phyloP scores from a whole-genome alignment of 1,140 invertebrate genomes.

The Teleogryllus occipitalis region DNA sequence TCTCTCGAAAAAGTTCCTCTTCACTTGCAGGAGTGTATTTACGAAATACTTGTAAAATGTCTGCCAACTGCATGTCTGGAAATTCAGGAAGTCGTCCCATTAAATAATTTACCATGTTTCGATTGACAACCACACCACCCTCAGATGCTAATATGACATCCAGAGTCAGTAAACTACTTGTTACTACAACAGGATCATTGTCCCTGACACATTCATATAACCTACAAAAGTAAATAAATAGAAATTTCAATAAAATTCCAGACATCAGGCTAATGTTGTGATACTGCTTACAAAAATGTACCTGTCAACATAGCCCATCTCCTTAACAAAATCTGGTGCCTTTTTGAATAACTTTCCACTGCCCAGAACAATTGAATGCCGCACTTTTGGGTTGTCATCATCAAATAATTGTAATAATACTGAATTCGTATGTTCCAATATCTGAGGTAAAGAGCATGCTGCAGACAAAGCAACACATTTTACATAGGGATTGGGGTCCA shows the following conservation, averaged over 20 bases:
- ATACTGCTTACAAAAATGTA: neutral
- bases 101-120: slow-evolving; percentile 14
- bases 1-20: slow-evolving; percentile 19
- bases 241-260: neutral
- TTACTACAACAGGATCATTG: slow-evolving; percentile 16
- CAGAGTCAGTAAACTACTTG: slow-evolving; percentile 9
- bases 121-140: slow-evolving; percentile 18
- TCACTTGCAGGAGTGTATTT: slow-evolving; percentile 17
- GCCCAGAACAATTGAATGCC: slow-evolving; percentile 12
- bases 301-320: slow-evolving; percentile 18
- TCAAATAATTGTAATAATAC: neutral
- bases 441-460: slow-evolving; percentile 8
- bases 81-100: slow-evolving; percentile 16
- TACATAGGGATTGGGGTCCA: slow-evolving; percentile 18
- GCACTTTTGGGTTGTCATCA: slow-evolving; percentile 17
- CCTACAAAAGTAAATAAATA: slow-evolving; percentile 3
- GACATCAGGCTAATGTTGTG: neutral
- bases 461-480: slow-evolving; percentile 18
- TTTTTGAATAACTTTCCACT: slow-evolving; percentile 14
- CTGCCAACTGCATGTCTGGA: slow-evolving; percentile 15
- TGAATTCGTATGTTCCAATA: slow-evolving; percentile 10
- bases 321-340: neutral
- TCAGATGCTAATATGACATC: slow-evolving; percentile 18
- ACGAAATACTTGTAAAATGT: slow-evolving; percentile 14
- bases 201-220: slow-evolving; percentile 19